Base-by-base conservation (phyloP, 2,797 vertebrate species). In the Esox masquinongy region DNA sequence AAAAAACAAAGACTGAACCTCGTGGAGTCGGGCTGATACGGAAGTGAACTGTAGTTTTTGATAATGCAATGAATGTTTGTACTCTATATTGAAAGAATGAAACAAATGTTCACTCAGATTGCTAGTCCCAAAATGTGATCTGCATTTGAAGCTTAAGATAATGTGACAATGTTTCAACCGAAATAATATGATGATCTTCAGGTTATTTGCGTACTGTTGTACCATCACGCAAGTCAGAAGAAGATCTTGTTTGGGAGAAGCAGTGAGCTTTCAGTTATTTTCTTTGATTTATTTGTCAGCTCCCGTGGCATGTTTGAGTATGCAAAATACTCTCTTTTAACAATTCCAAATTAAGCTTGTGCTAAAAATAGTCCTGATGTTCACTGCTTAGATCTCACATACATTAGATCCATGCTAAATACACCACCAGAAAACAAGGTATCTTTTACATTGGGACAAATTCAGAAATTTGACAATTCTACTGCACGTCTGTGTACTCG, bases 291-390 rank as follows among this genome's bases (percentile, higher is more conserved):
- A 12, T 43, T 22, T 14, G 9, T 49, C 22, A 49, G 19, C 43
- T 49, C 12, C 68, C 3, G 22, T 22, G 68, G 9, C 39, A 69
- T 24, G 19, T 50, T 31, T 70, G 26, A 8, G 22, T 50, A 14
- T 70, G 66, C 16, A n/a, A 22, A 50, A 61, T 43, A 24, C 47
- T 70, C 14, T 26, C 49, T 51, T 39, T n/a, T 68, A 36, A 43
- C 17, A 5, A 43, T 68, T 43, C 36, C 6, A 68, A 68, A 43
- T 39, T 11, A 43, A 68, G 34, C 19, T 36, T 43, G 36, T n/a
- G 19, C 67, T 36, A 43, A 68, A 68, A n/a, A 68, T 68, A 68
- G 19, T 12, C 31, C 31, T 68, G 67, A 36, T 36, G 9, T 68
- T 68, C 8, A n/a, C 9, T n/a, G n/a, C 19, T 29, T 15, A 9